These are phyloP conservation scores for Lampris megalopsis DNA, from an alignment of 2,113 vertebrate genomes.

Conservation along the genomic window DNA sequence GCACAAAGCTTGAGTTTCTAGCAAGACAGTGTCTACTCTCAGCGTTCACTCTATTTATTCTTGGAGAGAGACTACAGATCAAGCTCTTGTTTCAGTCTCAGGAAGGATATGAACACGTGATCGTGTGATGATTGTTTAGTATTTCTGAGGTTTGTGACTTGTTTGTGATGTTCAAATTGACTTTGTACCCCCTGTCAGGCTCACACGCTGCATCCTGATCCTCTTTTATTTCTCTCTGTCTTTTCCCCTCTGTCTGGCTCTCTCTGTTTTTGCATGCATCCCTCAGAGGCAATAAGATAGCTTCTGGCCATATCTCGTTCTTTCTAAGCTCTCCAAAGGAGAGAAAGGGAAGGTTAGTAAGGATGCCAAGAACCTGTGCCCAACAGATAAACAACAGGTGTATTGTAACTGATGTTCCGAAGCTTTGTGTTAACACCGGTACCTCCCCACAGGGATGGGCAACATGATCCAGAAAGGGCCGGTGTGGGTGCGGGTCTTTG, in stretches of 20 bases:
- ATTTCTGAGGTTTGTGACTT: background rate
- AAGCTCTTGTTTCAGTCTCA: background rate
- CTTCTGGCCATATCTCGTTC: slow-evolving; percentile 78
- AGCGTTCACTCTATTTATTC: too few species aligned
- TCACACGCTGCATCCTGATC: slow-evolving; percentile 33
- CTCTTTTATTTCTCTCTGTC: slow-evolving; percentile 41
- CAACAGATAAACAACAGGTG: background rate
- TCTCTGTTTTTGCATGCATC: slow-evolving; percentile 34
- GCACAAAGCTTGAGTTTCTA: too few species aligned
- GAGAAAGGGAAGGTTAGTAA: slow-evolving; percentile 85
- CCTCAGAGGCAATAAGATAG: slow-evolving; percentile 82
- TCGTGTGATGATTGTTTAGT: background rate
- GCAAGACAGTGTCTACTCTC: too few species aligned
- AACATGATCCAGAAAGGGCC: too few species aligned
- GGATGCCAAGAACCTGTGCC: background rate
- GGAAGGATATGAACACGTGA: background rate
- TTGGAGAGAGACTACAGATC: too few species aligned
- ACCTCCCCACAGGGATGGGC: too few species aligned
- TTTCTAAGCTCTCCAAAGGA: slow-evolving; percentile 84
- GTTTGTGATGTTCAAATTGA: background rate
- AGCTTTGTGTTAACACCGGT: too few species aligned
- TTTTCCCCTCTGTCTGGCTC: slow-evolving; percentile 41
- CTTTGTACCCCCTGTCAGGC: background rate
- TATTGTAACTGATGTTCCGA: slow-evolving; percentile 25
- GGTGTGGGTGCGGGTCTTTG: too few species aligned